These are phyloP conservation scores for Brenthis daphne DNA, from an alignment of 2,888 invertebrate species.

Conservation along the genomic window DNA sequence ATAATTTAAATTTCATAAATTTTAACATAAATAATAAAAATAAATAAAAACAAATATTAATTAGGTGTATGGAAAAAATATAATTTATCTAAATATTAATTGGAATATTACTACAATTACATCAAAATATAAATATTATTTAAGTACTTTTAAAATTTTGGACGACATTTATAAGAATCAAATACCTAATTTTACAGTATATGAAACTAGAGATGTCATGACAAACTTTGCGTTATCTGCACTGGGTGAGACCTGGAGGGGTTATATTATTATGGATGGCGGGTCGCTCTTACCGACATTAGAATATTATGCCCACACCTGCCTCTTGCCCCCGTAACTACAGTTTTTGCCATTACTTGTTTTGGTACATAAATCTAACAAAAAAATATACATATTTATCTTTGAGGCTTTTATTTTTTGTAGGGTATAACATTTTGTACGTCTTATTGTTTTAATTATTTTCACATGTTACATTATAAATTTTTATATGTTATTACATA, in stretches of 20 bases:
- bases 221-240: slow-evolving; percentile 16
- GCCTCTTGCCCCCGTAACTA: slow-evolving; percentile 65
- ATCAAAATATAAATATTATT: too few species aligned
- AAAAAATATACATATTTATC: slow-evolving; percentile 2
- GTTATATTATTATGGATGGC: slow-evolving; percentile 75
- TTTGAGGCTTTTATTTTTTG: not conserved
- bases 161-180: not conserved
- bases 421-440: too few species aligned
- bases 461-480: too few species aligned
- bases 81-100: too few species aligned
- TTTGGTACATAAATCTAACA: slow-evolving; percentile 8
- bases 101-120: too few species aligned
- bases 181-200: not conserved
- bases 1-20: too few species aligned
- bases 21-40: too few species aligned
- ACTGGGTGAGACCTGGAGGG: slow-evolving; percentile 46
- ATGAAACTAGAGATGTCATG: not conserved
- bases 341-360: slow-evolving; percentile 63
- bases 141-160: too few species aligned
- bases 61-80: too few species aligned
- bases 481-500: too few species aligned
- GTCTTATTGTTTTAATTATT: too few species aligned
- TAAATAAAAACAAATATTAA: too few species aligned
- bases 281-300: slow-evolving; percentile 70
- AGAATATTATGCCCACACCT: slow-evolving; percentile 76